phyloP scores from a whole-genome alignment of 2,797 vertebrate genomes.

The Serranus cabrilla region DNA sequence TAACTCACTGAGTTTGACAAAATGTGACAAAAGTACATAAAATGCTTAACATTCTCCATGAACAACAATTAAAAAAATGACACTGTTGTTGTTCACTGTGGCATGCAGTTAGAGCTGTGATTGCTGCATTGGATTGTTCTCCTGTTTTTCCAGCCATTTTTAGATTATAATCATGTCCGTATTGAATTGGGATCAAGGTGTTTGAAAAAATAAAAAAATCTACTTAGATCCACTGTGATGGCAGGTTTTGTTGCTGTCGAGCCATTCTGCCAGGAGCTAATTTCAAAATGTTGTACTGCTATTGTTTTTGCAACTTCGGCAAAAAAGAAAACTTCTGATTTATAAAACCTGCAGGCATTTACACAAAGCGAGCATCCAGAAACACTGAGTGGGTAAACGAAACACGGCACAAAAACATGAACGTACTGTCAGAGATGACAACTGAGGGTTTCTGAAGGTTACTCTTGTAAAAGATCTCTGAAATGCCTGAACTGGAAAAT shows the following conservation, averaged over 20 bases:
- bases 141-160: neutral
- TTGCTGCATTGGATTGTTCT: neutral
- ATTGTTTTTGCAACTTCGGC: neutral
- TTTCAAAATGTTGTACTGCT: neutral
- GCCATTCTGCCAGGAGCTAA: neutral
- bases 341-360: neutral
- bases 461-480: neutral
- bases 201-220: too few relatives aligned
- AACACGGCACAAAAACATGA: neutral
- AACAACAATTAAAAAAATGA: neutral
- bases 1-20: neutral
- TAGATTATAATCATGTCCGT: neutral
- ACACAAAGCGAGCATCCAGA: neutral
- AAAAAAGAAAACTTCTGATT: neutral
- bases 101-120: neutral
- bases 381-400: neutral
- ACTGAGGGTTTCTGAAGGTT: neutral
- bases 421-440: neutral
- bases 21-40: neutral
- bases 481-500: too few relatives aligned
- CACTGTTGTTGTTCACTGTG: neutral
- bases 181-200: neutral
- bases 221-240: neutral
- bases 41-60: neutral
- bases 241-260: neutral